Percentiles rank a stretch among this genome's conserved stretches.
phyloP scores from a whole-genome alignment of 2,797 vertebrate genomes.

The Poeciliopsis paucimaculata region DNA sequence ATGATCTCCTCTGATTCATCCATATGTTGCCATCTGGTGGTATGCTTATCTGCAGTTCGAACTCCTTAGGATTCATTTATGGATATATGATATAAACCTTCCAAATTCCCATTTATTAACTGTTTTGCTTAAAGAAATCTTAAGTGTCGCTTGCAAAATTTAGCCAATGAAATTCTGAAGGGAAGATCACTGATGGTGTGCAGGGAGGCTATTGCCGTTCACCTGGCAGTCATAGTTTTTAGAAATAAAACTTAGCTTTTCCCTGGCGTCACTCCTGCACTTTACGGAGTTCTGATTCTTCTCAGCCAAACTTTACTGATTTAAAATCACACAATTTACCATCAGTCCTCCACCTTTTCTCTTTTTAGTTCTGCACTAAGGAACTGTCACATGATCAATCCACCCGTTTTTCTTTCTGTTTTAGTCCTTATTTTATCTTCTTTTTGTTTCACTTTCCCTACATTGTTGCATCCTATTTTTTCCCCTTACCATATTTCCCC shows the following conservation, averaged over 20 bases:
- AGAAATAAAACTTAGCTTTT: neutral
- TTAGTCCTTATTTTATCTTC: slow-evolving; percentile 26
- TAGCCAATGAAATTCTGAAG: neutral
- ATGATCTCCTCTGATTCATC: neutral
- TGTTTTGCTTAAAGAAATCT: neutral
- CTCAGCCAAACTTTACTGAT: neutral
- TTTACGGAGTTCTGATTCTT: neutral
- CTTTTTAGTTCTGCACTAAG: neutral
- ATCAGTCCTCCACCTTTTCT: neutral
- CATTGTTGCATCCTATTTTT: slow-evolving; percentile 54
- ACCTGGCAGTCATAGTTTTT: neutral
- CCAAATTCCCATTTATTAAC: neutral
- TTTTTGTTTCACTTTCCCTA: slow-evolving; percentile 47
- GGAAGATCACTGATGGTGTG: neutral
- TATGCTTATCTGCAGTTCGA: neutral
- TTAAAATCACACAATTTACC: neutral
- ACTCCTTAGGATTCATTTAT: too few species aligned
- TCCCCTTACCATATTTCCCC: slow-evolving; percentile 49
- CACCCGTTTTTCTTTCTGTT: slow-evolving; percentile 23
- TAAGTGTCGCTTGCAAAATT: neutral
- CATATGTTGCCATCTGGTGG: neutral
- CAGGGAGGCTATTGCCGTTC: neutral
- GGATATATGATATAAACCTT: neutral
- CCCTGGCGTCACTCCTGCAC: neutral
- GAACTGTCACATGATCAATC: slow-evolving; percentile 7